Percentiles rank a stretch among this genome's conserved stretches.
Conservation (phyloP, 2,797 vertebrate genomes). For the Lagodon rhomboides region DNA sequence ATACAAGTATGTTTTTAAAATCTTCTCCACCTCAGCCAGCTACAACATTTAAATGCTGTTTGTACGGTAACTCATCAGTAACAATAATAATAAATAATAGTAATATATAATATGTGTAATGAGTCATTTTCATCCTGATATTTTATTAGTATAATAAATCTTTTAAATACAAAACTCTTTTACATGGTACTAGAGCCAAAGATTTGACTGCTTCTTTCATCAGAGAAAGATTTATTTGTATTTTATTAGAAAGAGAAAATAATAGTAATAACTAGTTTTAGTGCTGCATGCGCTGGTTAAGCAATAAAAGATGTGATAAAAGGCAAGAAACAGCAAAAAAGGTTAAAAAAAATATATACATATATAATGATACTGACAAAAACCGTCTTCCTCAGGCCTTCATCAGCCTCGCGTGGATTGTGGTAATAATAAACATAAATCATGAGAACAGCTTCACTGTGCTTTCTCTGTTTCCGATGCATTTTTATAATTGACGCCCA, state of each 20-base stretch:
- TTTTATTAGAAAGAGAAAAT: neutral
- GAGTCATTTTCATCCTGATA: neutral
- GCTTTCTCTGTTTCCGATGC: slow-evolving; percentile 1
- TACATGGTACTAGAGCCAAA: neutral
- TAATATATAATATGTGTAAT: neutral
- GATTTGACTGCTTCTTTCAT: neutral
- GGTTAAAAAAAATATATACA: neutral
- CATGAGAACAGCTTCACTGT: neutral
- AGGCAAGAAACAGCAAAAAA: neutral
- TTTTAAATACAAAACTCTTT: too few species aligned
- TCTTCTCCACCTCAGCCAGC: neutral
- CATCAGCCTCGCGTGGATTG: slow-evolving; percentile 10
- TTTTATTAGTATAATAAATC: neutral
- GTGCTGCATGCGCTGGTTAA: neutral
- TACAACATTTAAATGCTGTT: slow-evolving; percentile 2
- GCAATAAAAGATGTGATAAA: neutral
- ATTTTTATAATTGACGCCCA: slow-evolving; percentile 9
- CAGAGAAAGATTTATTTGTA: neutral
- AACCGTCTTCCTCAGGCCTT: neutral
- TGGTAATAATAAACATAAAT: slow-evolving; percentile 23
- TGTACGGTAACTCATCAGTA: neutral
- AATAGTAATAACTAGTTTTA: neutral
- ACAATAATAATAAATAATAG: too few species aligned
- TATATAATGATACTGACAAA: slow-evolving; percentile 5
- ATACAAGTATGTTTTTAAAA: neutral